Conservation (phyloP, 2,888 invertebrate species). For the Yponomeuta plumbellus region DNA sequence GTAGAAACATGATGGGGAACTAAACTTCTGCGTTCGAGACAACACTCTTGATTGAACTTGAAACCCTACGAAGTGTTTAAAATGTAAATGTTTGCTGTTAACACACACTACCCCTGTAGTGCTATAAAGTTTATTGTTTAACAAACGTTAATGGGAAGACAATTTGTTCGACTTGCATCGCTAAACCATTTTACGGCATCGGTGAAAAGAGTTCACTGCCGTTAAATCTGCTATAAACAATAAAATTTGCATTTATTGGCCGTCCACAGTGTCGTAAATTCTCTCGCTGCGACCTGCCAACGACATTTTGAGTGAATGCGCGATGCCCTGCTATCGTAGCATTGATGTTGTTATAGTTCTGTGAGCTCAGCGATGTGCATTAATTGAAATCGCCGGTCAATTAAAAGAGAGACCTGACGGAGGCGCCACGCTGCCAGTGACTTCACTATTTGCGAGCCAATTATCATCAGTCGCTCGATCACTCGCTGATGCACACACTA, state of each 20-base stretch:
- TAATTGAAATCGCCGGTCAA: constrained; percentile 69
- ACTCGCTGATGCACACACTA: constrained; percentile 35
- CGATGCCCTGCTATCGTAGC: constrained; percentile 49
- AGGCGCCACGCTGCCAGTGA: constrained; percentile 4
- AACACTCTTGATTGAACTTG: neutral
- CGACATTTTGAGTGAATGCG: constrained; percentile 71
- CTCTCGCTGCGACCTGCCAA: constrained; percentile 63
- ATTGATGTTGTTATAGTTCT: constrained; percentile 34
- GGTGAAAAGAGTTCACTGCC: constrained; percentile 68
- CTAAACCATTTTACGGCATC: constrained; percentile 61
- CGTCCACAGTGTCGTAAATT: constrained; percentile 69
- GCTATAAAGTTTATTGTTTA: constrained; percentile 3
- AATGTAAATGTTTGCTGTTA: neutral
- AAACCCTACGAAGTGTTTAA: neutral
- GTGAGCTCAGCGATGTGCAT: constrained; percentile 56
- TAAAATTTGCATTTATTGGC: constrained; percentile 76
- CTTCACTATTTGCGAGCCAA: constrained; percentile 44
- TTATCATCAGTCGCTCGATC: constrained; percentile 61
- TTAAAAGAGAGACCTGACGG: constrained; percentile 36
- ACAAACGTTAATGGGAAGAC: constrained; percentile 12
- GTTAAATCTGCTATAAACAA: constrained; percentile 73
- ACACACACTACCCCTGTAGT: neutral
- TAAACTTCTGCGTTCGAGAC: neutral
- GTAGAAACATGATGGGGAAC: neutral
- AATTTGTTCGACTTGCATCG: constrained; percentile 26